Evolutionary conservation across 2,888 invertebrate species (phyloP).

Genomic region (Mimachlamys varia): DNA sequence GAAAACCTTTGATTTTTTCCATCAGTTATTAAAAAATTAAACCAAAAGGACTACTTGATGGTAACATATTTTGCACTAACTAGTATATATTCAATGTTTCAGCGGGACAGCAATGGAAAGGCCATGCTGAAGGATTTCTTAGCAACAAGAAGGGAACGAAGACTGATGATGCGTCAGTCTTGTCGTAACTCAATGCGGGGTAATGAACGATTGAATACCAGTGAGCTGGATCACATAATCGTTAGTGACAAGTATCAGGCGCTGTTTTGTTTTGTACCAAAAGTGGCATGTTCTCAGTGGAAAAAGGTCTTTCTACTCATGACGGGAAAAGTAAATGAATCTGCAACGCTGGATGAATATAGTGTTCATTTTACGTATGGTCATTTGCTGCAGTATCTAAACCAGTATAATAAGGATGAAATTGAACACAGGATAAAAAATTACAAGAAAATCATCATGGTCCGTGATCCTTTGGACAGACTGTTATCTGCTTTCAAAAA

Average conservation of each 20-base stretch:
- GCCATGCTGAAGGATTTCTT: not conserved
- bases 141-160: not conserved
- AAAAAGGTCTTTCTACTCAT: not conserved
- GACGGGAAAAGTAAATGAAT: not conserved
- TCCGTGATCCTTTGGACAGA: not conserved
- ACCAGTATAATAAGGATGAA: not conserved
- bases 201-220: not conserved
- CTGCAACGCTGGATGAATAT: not conserved
- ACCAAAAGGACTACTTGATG: no score
- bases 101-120: not conserved
- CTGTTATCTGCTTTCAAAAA: not conserved
- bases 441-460: not conserved
- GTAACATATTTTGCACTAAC: no score
- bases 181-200: not conserved
- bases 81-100: not conserved
- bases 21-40: no score
- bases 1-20: no score
- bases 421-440: not conserved
- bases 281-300: not conserved
- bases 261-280: not conserved
- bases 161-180: not conserved
- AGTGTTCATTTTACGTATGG: not conserved
- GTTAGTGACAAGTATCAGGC: not conserved
- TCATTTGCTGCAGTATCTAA: not conserved
- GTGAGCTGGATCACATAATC: not conserved